These are phyloP conservation scores for Oryzias melastigma DNA, from an alignment of 2,113 vertebrate species.

Conservation along the genomic window DNA sequence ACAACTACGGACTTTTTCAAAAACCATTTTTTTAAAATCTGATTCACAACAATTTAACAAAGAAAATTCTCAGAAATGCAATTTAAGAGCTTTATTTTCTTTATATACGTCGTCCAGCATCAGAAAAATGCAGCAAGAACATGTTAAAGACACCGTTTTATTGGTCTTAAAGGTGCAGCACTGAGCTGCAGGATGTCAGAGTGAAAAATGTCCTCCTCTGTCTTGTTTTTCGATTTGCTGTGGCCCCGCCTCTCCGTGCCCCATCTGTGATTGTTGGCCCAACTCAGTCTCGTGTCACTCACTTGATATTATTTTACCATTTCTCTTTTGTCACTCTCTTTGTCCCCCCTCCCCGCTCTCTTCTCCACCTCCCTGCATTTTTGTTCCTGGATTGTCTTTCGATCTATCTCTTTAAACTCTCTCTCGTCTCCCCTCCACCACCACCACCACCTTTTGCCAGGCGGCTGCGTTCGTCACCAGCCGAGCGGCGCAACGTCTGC, in stretches of 20 bases:
- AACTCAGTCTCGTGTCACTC: constrained; percentile 39
- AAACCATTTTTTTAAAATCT: too few relatives aligned
- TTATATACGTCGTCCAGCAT: constrained; percentile 56
- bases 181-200: constrained; percentile 18
- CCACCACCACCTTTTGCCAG: constrained; percentile 30
- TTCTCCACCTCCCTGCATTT: not conserved
- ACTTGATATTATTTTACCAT: constrained; percentile 19
- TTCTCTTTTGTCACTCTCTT: constrained; percentile 1
- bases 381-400: constrained; percentile 4
- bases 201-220: constrained; percentile 38
- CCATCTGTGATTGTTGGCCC: constrained; percentile 71
- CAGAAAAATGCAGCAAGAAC: constrained; percentile 46
- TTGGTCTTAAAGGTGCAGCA: not conserved
- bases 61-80: too few relatives aligned
- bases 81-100: too few relatives aligned
- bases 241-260: constrained; percentile 50
- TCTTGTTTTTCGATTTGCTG: constrained; percentile 65
- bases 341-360: not conserved
- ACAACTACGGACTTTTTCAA: too few relatives aligned
- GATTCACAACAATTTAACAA: too few relatives aligned
- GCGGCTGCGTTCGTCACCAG: constrained; percentile 63
- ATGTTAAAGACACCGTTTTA: constrained; percentile 16
- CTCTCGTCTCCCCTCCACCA: constrained; percentile 33
- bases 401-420: constrained; percentile 32
- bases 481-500: constrained; percentile 40